These are phyloP conservation scores for Aproaerema taeniolella DNA, from an alignment of 2,888 invertebrate species.

Conservation along the genomic window DNA sequence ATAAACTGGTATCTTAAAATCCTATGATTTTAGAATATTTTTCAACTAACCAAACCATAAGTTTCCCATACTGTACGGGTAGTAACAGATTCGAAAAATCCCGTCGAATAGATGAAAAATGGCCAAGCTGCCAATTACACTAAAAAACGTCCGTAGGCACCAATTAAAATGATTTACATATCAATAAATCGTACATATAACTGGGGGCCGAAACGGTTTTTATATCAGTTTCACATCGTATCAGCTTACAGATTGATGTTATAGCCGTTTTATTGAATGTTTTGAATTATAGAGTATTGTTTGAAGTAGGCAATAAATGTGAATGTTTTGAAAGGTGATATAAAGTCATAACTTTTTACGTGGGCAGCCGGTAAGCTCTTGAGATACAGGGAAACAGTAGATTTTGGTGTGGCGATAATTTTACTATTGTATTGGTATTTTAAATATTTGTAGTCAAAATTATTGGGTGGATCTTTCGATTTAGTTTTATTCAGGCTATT, in stretches of 20 bases:
- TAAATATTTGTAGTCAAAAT: too few species aligned
- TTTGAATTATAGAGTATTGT: constrained; percentile 23
- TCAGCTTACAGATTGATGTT: constrained; percentile 30
- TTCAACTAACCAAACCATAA: too few species aligned
- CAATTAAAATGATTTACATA: constrained; percentile 77
- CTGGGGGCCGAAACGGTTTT: constrained; percentile 36
- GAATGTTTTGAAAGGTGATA: constrained; percentile 2
- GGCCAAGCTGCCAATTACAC: constrained; percentile 68
- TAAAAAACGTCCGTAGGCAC: constrained; percentile 68
- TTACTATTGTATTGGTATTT: too few species aligned
- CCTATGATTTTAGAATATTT: too few species aligned
- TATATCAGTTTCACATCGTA: constrained; percentile 25
- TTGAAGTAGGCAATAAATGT: constrained; percentile 1
- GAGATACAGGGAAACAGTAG: too few species aligned
- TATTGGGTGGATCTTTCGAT: too few species aligned
- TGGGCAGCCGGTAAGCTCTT: too few species aligned
- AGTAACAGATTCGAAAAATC: constrained; percentile 25
- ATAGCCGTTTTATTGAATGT: constrained; percentile 29
- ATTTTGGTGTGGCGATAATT: too few species aligned
- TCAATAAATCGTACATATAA: constrained; percentile 63
- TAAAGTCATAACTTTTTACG: too few species aligned
- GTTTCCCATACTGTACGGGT: neutral
- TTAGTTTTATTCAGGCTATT: too few species aligned
- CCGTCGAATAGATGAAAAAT: constrained; percentile 54
- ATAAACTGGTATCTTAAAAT: too few species aligned